Conservation (phyloP, 2,888 invertebrate species). For the Lamproptera curius region DNA sequence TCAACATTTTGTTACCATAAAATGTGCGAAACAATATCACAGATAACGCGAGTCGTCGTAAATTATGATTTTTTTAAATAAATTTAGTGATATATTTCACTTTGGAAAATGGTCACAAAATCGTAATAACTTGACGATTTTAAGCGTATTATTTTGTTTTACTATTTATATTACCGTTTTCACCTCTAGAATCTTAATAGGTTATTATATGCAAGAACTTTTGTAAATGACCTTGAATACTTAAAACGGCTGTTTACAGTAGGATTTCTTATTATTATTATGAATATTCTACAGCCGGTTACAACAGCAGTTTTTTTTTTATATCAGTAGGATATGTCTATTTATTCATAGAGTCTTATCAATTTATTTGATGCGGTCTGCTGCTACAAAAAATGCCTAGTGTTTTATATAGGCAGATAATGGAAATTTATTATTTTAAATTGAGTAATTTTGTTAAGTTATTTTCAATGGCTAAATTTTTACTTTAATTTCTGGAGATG, state of each 20-base stretch:
- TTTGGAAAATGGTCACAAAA: background rate
- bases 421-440: background rate
- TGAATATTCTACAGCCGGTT: too few species aligned
- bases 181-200: background rate
- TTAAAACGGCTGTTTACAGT: too few species aligned
- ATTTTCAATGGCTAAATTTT: background rate
- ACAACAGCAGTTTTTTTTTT: too few species aligned
- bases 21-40: background rate
- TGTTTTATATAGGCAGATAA: background rate
- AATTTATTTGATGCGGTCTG: background rate
- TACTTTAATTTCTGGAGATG: background rate
- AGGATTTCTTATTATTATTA: too few species aligned
- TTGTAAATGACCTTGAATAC: slow-evolving; percentile 2
- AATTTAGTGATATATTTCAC: background rate
- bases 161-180: background rate
- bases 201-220: background rate
- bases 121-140: background rate
- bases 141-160: background rate
- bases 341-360: too few species aligned
- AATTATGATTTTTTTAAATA: background rate
- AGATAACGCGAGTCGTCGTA: background rate
- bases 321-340: too few species aligned
- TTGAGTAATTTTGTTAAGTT: background rate
- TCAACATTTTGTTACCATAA: background rate
- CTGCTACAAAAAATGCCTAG: background rate